Evolutionary conservation across 2,113 vertebrate genomes (phyloP).

Genomic region (Circaetus cinerascens): DNA sequence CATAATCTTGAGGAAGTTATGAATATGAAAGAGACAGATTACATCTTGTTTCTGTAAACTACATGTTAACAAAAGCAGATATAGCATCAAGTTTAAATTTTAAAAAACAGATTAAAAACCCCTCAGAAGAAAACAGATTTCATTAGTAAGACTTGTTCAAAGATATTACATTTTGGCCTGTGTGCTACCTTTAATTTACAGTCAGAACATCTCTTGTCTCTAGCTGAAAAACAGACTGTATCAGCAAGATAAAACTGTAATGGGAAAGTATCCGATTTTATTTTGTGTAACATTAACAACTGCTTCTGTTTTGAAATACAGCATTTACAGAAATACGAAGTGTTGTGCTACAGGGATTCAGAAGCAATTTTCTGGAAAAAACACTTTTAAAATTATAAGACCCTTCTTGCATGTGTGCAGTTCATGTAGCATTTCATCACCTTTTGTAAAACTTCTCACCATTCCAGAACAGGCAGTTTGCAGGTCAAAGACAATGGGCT

Average conservation of each 20-base stretch:
- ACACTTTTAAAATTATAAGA: background rate
- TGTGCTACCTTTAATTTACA: background rate
- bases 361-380: background rate
- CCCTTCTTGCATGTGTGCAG: background rate
- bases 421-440: background rate
- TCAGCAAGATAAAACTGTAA: background rate
- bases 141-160: background rate
- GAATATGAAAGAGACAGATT: background rate
- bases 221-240: background rate
- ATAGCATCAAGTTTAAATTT: background rate
- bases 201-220: background rate
- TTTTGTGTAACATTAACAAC: background rate
- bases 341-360: background rate
- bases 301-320: background rate
- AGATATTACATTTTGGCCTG: background rate
- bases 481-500: background rate
- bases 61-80: background rate
- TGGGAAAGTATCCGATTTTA: background rate
- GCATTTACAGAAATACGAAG: background rate
- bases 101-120: background rate
- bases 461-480: background rate
- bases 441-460: background rate
- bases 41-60: background rate
- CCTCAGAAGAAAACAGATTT: background rate
- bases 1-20: slow-evolving; percentile 2